Conservation (phyloP, 2,113 vertebrate species). For the Leptocoma aspasia region DNA sequence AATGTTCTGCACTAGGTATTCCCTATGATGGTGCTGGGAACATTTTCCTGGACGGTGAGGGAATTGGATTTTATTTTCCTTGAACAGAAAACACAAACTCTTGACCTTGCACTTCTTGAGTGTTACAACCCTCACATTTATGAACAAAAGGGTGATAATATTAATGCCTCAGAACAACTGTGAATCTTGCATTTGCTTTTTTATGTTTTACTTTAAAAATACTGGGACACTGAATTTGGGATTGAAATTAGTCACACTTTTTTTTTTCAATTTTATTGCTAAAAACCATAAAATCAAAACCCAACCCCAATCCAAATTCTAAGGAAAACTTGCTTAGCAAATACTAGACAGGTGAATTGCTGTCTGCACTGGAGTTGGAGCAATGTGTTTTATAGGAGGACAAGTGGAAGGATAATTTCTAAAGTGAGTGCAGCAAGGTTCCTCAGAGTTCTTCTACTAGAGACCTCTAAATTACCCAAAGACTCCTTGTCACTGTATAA, state of each 20-base stretch:
- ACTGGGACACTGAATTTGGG: accelerated
- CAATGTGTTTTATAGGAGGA: neutral
- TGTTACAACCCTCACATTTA: neutral
- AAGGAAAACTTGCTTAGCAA: neutral
- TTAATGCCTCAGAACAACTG: neutral
- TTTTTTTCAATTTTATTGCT: neutral
- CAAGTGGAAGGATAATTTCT: neutral
- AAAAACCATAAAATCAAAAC: neutral
- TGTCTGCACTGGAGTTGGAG: neutral
- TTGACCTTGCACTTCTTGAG: neutral
- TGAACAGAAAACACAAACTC: neutral
- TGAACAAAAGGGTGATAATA: neutral
- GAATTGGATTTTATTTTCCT: neutral
- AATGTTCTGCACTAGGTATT: neutral
- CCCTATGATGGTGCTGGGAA: neutral
- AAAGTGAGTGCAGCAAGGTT: neutral
- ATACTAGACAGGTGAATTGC: neutral
- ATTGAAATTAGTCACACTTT: neutral
- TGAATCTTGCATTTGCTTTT: neutral
- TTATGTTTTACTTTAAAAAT: neutral
- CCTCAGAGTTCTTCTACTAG: neutral
- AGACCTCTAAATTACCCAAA: neutral
- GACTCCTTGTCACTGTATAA: neutral
- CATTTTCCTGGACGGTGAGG: neutral
- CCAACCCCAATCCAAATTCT: neutral